Evolutionary conservation across 2,888 invertebrate species (phyloP), one percentile per base, ranked within the genome.

Genomic region (Vandiemenella viatica): DNA sequence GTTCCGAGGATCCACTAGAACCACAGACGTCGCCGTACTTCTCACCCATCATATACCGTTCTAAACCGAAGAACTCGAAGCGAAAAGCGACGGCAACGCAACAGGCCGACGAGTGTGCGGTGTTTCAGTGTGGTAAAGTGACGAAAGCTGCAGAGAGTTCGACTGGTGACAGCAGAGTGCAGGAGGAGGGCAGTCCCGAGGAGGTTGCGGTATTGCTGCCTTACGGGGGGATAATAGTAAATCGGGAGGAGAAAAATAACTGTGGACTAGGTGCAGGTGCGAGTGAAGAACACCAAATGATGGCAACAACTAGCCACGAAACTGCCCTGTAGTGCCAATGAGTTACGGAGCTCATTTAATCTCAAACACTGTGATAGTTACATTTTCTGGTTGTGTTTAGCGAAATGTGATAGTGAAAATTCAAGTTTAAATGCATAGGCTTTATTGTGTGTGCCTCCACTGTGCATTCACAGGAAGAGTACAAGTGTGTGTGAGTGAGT

Each of bases 281-380:
- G n/a, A n/a, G n/a, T n/a, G n/a, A n/a, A n/a, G n/a, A n/a, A n/a
- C n/a, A n/a, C n/a, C n/a, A n/a, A n/a, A n/a, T n/a, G n/a, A 19
- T 13, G 10, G 10, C 19, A 13, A 15, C 42, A 37, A 20, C 45
- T 37, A 50, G 45, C 64, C 68, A 67, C 64, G 67, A 66, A 59
- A 67, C 66, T 57, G 63, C 65, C 55, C 60, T 67, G 58, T 66
- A 64, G 58, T 58, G 61, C 60, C 59, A 53, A 61, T 61, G 58
- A 32, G n/a, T 13, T 13, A 10, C 32, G 10, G 32, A 32, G 10
- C 32, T 32, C n/a, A n/a, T 10, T 32, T 32, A 10, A 32, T 32
- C 32, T n/a, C n/a, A 13, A 32, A 10, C 32, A 32, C 32, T 32
- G 32, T 32, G 32, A 32, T 32, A 32, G 32, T 32, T 32, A n/a